These are phyloP conservation scores for Apteryx owenii DNA, from an alignment of 2,113 vertebrate genomes.

Conservation along the genomic window DNA sequence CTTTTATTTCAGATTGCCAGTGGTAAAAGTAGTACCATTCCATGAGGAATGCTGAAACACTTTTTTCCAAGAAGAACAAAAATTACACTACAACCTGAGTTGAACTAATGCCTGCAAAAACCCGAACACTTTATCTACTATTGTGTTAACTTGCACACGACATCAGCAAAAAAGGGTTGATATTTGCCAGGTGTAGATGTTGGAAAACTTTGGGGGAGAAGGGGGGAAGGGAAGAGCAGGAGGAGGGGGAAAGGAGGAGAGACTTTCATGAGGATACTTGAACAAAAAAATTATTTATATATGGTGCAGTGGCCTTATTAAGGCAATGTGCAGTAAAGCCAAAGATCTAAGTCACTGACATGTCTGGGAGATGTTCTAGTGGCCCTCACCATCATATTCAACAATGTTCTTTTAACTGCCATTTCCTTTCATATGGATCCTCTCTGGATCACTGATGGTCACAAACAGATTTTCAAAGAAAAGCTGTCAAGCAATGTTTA, in stretches of 20 bases:
- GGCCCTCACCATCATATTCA: neutral
- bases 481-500: neutral
- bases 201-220: neutral
- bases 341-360: neutral
- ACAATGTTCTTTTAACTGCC: neutral
- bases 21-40: neutral
- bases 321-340: neutral
- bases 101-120: neutral
- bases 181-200: neutral
- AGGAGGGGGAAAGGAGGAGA: neutral
- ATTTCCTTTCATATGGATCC: neutral
- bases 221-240: neutral
- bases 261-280: neutral
- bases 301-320: neutral
- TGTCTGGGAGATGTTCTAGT: neutral
- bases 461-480: neutral
- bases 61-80: neutral
- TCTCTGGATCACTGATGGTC: neutral
- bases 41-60: neutral
- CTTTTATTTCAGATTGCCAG: conserved; percentile 24
- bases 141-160: neutral
- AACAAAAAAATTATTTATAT: neutral
- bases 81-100: neutral
- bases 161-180: neutral
- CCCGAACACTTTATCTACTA: neutral